Percentiles rank a stretch among this genome's conserved stretches.
Evolutionary conservation across 2,797 vertebrate genomes (phyloP).

Genomic region (Moxostoma hubbsi): DNA sequence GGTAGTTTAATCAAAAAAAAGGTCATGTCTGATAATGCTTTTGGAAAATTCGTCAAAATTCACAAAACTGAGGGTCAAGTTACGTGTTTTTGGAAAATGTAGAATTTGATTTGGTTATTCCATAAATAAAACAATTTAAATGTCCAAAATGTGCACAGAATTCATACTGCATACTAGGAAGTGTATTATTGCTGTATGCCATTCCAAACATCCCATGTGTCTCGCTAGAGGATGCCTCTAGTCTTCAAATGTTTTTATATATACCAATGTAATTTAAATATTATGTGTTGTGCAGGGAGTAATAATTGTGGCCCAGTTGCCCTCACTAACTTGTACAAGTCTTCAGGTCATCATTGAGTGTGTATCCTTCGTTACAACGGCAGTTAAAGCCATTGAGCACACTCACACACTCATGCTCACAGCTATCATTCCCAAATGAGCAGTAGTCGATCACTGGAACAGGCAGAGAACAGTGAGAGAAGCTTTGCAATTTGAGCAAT

Average conservation of each 20-base stretch:
- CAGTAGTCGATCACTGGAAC: conserved; percentile 89
- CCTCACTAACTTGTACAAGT: conserved; percentile 80
- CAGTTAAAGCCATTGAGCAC: conserved; percentile 85
- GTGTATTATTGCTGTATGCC: no score
- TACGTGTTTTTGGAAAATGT: not conserved
- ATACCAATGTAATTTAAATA: not conserved
- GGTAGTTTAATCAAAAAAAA: no score
- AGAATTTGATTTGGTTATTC: no score
- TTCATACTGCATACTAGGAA: no score
- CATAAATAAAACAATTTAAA: no score
- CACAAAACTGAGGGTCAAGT: no score
- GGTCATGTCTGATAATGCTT: no score
- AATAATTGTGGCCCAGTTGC: conserved; percentile 51
- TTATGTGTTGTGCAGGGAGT: conserved; percentile 63
- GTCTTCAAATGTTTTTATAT: not conserved
- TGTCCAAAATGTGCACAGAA: no score
- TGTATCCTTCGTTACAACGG: conserved; percentile 78
- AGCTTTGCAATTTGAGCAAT: not conserved
- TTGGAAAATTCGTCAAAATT: no score
- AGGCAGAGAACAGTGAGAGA: conserved; percentile 7
- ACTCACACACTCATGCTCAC: conserved; percentile 89
- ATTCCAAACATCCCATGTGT: no score
- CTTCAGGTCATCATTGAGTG: conserved; percentile 80
- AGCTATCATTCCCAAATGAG: conserved; percentile 91
- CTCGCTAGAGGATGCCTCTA: not conserved